These are phyloP conservation scores for Cephalopholis sonnerati DNA, from an alignment of 2,113 vertebrate genomes.

Conservation along the genomic window DNA sequence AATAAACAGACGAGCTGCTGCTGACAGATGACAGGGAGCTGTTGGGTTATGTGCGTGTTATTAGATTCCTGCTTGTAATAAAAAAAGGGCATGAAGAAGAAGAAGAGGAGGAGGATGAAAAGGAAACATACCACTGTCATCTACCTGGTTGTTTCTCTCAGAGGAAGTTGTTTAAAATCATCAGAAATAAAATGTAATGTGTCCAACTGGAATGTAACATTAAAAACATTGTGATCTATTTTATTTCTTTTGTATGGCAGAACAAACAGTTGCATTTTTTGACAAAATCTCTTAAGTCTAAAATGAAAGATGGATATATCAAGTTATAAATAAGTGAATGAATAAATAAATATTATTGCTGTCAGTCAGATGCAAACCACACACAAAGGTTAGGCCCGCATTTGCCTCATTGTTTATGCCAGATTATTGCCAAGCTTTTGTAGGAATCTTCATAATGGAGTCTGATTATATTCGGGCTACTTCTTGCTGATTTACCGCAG, in stretches of 20 bases:
- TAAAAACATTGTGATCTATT: no score
- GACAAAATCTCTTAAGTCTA: neutral
- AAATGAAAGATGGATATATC: neutral
- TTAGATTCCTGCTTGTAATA: constrained; percentile 76
- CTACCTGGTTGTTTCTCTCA: neutral
- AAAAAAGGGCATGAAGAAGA: constrained; percentile 34
- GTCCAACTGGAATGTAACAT: neutral
- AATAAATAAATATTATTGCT: neutral
- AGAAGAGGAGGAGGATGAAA: constrained; percentile 34
- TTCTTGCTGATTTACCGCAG: constrained; percentile 68
- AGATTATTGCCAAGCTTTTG: constrained; percentile 56
- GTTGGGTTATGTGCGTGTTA: constrained; percentile 73
- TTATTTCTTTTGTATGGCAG: neutral
- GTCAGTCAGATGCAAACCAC: constrained; percentile 14
- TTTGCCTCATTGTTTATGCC: constrained; percentile 57
- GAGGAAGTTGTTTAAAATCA: neutral
- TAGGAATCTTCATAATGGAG: constrained; percentile 69
- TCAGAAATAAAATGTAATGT: neutral
- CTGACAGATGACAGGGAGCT: constrained; percentile 76
- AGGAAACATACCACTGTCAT: constrained; percentile 18
- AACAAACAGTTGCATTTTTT: neutral
- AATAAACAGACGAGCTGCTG: constrained; percentile 80
- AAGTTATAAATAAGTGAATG: constrained; percentile 2
- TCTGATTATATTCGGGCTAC: constrained; percentile 73
- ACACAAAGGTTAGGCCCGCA: constrained; percentile 32